A percentile compares a stretch with the other conserved stretches of the same genome.
These are phyloP conservation scores for Halcyon malimbica DNA, from an alignment of 2,113 vertebrate species.

Conservation along the genomic window DNA sequence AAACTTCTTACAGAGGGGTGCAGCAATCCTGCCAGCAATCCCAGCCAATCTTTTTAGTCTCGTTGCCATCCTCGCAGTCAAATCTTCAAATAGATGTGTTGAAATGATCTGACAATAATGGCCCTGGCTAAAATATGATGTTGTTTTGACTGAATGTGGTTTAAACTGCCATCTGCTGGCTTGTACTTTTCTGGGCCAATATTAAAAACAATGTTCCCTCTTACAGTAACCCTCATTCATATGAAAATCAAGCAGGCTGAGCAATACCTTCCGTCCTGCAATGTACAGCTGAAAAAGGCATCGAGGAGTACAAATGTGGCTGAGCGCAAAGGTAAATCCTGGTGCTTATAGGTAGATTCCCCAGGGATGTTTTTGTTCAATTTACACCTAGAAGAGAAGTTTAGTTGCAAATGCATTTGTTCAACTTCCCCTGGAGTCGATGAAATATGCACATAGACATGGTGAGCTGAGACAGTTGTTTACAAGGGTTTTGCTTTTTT, in stretches of 20 bases:
- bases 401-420: neutral
- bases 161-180: conserved; percentile 73
- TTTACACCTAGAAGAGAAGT: neutral
- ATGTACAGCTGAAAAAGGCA: neutral
- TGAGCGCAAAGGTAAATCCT: neutral
- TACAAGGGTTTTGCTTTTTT: neutral
- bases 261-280: neutral
- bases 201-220: conserved; percentile 42
- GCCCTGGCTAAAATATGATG: conserved; percentile 29
- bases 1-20: neutral
- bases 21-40: neutral
- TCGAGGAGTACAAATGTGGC: neutral
- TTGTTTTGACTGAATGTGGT: conserved; percentile 64
- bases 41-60: neutral
- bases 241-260: conserved; percentile 39
- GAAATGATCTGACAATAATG: conserved; percentile 28
- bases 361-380: conserved; percentile 26
- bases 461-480: neutral
- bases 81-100: neutral
- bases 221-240: conserved; percentile 41
- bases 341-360: neutral
- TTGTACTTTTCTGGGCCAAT: conserved; percentile 52
- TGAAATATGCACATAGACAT: neutral
- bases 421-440: neutral
- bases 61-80: neutral